Percentiles rank a stretch among this genome's conserved stretches.
Evolutionary conservation across 1,140 invertebrate species (phyloP).

Genomic region (Drosophila repleta): DNA sequence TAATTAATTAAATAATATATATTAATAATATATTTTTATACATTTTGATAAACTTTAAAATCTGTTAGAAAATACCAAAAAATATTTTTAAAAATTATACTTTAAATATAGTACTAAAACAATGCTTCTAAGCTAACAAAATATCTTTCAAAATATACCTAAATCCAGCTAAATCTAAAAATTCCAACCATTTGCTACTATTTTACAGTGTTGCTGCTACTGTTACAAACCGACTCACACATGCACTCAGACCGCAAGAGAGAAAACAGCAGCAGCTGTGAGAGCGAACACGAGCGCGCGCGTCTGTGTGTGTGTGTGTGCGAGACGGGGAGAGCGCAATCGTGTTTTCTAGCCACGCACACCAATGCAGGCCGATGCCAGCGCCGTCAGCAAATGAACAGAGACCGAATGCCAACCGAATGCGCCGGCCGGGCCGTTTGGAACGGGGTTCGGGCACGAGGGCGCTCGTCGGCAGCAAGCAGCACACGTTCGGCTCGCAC

Average conservation of each 20-base stretch:
- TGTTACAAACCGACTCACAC: conserved; percentile 1
- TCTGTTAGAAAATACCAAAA: too few relatives aligned
- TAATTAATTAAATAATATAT: too few relatives aligned
- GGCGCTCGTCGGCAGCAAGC: conserved; percentile 28
- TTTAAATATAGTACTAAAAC: too few relatives aligned
- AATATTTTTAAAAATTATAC: too few relatives aligned
- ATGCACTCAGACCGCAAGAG: not conserved
- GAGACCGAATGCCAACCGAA: conserved; percentile 37
- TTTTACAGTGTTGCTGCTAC: conserved; percentile 25
- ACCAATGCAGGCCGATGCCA: conserved; percentile 26
- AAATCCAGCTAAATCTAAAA: not conserved
- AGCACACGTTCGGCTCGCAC: conserved; percentile 2
- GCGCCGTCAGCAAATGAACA: conserved; percentile 45
- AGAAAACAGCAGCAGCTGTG: not conserved
- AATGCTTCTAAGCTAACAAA: too few relatives aligned
- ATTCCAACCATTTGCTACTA: not conserved
- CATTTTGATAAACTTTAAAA: too few relatives aligned
- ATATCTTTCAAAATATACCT: too few relatives aligned
- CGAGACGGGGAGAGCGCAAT: conserved; percentile 15
- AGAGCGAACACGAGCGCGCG: not conserved
- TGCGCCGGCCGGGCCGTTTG: conserved; percentile 6
- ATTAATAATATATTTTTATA: too few relatives aligned
- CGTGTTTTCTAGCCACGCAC: conserved; percentile 19
- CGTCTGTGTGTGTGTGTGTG: not conserved
- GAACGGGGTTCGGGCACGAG: conserved; percentile 40